Conservation (phyloP, 92 coral and sea anemone species). For the Virgularia gustaviana region DNA sequence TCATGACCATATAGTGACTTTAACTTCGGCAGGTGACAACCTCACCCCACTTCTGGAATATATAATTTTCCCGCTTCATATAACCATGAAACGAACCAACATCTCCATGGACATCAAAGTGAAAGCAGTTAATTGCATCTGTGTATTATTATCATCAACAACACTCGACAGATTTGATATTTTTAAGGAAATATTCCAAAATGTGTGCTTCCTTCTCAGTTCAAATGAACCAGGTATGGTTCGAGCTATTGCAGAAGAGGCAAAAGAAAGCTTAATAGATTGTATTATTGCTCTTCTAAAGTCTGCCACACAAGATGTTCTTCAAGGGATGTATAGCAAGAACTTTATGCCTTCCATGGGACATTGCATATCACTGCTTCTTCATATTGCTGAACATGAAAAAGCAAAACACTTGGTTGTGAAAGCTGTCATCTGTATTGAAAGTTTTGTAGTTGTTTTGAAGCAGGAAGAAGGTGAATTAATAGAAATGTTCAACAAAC, state of each 20-base stretch:
- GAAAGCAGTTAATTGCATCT: constrained; percentile 63
- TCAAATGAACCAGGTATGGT: constrained; percentile 64
- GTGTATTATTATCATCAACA: constrained; percentile 53
- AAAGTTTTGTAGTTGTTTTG: constrained; percentile 53
- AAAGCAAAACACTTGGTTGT: constrained; percentile 61
- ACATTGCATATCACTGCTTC: constrained; percentile 66
- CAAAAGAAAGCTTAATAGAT: constrained; percentile 56
- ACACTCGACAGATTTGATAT: constrained; percentile 51
- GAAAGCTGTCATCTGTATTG: constrained; percentile 66
- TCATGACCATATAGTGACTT: constrained; percentile 38
- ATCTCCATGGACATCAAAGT: constrained; percentile 68
- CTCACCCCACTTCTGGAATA: constrained; percentile 65
- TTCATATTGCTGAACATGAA: constrained; percentile 68
- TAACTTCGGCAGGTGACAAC: constrained; percentile 36
- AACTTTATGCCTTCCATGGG: constrained; percentile 79
- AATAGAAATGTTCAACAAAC: constrained; percentile 12
- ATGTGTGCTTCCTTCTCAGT: constrained; percentile 67
- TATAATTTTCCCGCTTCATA: constrained; percentile 76
- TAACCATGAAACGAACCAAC: constrained; percentile 55
- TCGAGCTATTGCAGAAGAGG: constrained; percentile 66
- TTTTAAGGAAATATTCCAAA: constrained; percentile 69
- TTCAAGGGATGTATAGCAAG: constrained; percentile 61
- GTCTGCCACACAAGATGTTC: constrained; percentile 55
- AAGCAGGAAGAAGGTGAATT: constrained; percentile 19
- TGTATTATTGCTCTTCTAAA: constrained; percentile 65